Evolutionary conservation across 2,113 vertebrate genomes (phyloP), one percentile per base, ranked within the genome.

Genomic region (Mormoops blainvillei): DNA sequence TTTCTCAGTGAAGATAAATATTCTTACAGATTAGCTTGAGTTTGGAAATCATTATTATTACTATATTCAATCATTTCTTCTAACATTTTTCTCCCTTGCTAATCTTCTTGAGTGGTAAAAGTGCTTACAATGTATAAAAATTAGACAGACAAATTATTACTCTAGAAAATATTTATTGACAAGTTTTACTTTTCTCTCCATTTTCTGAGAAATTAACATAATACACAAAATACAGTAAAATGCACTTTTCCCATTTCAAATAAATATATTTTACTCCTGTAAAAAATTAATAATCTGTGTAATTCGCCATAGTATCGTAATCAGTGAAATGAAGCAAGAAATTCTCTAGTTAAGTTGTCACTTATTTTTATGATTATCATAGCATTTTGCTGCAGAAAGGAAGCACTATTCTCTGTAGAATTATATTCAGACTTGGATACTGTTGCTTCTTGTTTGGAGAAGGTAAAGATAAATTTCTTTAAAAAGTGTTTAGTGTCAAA

Each of bases 191-290:
- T 96, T 93, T 93, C 92, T 94, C 94, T 97, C 80, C 88, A 93
- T 96, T 98, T 96, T 97, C 96, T 97, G 95, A 97, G 95, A 98
- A 98, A 98, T 95, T 97, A 97, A 98, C 87, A 94, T 71, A 96
- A 96, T 92, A 98, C 97, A 98, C 94, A 98, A 98, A 98, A 98
- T 98, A 99, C 98, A 99, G 98, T 99, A 99, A 98, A 98, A 99
- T 98, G 98, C 98, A 99, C 98, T 98, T 98, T 98, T 77, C 97
- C 98, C 98, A 98, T 89, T 96, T 98, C 98, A 98, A 97, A 99
- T 98, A 99, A 99, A 98, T 99, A 99, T 83, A 97, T 96, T 98
- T 98, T 97, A 98, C 97, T 16, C 85, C 95, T 97, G 89, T 97
- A 98, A 97, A 98, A 97, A 19, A 84, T 96, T 96, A 96, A 97